Evolutionary conservation across 2,888 invertebrate species (phyloP).

Genomic region (Amphipoea oculea): DNA sequence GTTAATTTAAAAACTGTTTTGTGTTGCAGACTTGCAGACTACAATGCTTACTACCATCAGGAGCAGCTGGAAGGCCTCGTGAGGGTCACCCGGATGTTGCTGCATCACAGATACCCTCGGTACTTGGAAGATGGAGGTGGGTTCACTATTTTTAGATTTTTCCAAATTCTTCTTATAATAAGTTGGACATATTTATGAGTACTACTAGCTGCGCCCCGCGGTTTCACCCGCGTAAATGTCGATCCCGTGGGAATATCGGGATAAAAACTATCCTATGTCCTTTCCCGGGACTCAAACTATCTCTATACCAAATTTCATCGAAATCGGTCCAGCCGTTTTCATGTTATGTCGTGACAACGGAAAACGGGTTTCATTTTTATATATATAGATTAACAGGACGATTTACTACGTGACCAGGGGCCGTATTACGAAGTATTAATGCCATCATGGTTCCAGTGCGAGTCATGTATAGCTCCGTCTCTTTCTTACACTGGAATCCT

Average conservation of each 20-base stretch:
- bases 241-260: too few relatives aligned
- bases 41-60: slow-evolving; percentile 96
- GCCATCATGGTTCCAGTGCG: too few relatives aligned
- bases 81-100: slow-evolving; percentile 94
- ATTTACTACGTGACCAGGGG: neutral
- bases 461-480: neutral
- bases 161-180: neutral
- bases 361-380: too few relatives aligned
- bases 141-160: slow-evolving; percentile 18
- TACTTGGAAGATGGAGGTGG: slow-evolving; percentile 95
- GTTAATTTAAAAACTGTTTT: neutral
- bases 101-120: slow-evolving; percentile 95
- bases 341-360: too few relatives aligned
- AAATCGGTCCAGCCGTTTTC: too few relatives aligned
- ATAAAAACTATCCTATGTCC: too few relatives aligned
- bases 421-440: too few relatives aligned
- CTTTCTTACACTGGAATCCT: neutral
- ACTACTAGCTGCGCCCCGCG: too few relatives aligned
- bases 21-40: slow-evolving; percentile 93
- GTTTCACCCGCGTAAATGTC: too few relatives aligned
- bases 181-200: neutral
- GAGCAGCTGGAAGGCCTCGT: slow-evolving; percentile 97
- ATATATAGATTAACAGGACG: neutral
- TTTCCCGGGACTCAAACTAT: too few relatives aligned
- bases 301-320: too few relatives aligned